phyloP scores from a whole-genome alignment of 1,140 invertebrate genomes.

The Heliothis virescens region DNA sequence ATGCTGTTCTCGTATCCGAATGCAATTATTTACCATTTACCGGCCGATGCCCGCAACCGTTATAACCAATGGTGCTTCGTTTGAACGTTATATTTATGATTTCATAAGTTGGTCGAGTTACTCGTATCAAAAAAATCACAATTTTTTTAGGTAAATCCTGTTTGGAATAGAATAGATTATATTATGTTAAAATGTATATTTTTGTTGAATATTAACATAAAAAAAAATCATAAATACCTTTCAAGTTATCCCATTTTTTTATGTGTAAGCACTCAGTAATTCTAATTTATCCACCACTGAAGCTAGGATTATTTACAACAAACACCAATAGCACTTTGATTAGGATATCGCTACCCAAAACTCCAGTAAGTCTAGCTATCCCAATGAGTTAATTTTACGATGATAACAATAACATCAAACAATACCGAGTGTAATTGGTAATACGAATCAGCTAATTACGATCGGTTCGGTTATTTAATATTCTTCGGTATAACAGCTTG shows the following conservation, averaged over 20 bases:
- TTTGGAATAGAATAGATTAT: too few species aligned
- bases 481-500: neutral
- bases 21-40: constrained; percentile 63
- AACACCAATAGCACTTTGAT: neutral
- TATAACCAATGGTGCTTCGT: constrained; percentile 48
- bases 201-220: too few species aligned
- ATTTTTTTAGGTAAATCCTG: too few species aligned
- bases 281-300: too few species aligned
- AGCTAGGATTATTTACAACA: neutral
- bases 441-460: constrained; percentile 29
- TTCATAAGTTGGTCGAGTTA: constrained; percentile 30
- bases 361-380: neutral
- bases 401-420: constrained; percentile 17
- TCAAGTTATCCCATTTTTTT: too few species aligned
- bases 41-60: constrained; percentile 48
- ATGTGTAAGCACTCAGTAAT: too few species aligned
- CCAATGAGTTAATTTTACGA: constrained; percentile 25
- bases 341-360: neutral
- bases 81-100: constrained; percentile 14
- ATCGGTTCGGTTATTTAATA: constrained; percentile 10
- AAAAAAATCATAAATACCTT: too few species aligned
- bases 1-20: constrained; percentile 49
- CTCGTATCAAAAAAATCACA: neutral
- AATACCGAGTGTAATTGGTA: constrained; percentile 25
- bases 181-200: too few species aligned